phyloP scores from a whole-genome alignment of 2,888 invertebrate genomes.

The Aquatica leii region DNA sequence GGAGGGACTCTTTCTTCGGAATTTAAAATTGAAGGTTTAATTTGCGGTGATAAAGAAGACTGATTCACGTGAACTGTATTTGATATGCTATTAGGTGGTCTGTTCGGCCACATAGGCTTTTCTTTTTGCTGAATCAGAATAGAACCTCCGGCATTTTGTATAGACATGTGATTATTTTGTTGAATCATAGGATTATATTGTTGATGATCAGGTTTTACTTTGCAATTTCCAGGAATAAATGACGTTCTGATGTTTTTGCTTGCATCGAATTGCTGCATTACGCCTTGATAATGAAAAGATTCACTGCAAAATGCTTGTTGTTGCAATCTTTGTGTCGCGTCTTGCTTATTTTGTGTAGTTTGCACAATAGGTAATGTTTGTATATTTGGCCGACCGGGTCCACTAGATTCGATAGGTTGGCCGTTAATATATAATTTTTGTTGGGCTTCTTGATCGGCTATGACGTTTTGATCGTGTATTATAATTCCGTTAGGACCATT shows the following conservation, averaged over 20 bases:
- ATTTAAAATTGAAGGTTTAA: constrained; percentile 45
- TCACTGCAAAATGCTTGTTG: constrained; percentile 46
- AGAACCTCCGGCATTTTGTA: constrained; percentile 21
- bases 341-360: constrained; percentile 47
- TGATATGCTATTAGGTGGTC: constrained; percentile 47
- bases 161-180: constrained; percentile 25
- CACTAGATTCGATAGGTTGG: constrained; percentile 56
- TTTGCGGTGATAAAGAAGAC: constrained; percentile 47
- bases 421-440: constrained; percentile 56
- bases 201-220: constrained; percentile 26
- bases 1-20: constrained; percentile 77
- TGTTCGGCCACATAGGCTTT: constrained; percentile 51
- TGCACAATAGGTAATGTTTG: constrained; percentile 53
- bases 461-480: constrained; percentile 49
- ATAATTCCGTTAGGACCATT: constrained; percentile 45
- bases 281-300: constrained; percentile 44
- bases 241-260: constrained; percentile 52
- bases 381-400: constrained; percentile 57
- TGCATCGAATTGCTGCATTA: constrained; percentile 57
- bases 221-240: constrained; percentile 42
- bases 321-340: constrained; percentile 43
- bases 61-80: constrained; percentile 56
- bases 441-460: constrained; percentile 46
- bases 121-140: constrained; percentile 47
- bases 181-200: constrained; percentile 39